These are phyloP conservation scores for Enteromius viviparus DNA, from an alignment of 2,797 vertebrate genomes.

Conservation along the genomic window DNA sequence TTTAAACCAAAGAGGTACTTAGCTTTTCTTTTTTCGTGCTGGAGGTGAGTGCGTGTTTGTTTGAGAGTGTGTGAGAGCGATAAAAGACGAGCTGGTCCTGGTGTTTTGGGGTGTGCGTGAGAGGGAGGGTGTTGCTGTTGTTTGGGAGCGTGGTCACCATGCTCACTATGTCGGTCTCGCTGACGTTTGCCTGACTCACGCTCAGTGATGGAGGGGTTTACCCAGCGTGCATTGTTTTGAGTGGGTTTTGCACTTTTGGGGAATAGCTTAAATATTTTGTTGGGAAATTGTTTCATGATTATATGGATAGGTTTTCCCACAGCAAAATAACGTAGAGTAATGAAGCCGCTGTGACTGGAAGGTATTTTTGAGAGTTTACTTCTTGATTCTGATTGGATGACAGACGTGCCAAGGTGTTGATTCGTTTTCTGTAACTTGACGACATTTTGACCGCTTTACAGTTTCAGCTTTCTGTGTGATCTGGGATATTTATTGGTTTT, in stretches of 20 bases:
- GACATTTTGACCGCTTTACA: background rate
- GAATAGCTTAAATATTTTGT: slow-evolving; percentile 42
- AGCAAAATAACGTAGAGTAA: background rate
- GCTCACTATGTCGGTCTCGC: slow-evolving; percentile 55
- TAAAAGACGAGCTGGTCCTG: slow-evolving; percentile 26
- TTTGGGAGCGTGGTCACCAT: slow-evolving; percentile 54
- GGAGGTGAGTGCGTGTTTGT: slow-evolving; percentile 48
- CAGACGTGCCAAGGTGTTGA: background rate
- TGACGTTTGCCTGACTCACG: slow-evolving; percentile 60
- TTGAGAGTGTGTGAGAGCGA: slow-evolving; percentile 47
- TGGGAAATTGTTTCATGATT: slow-evolving; percentile 38
- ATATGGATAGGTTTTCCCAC: slow-evolving; percentile 31
- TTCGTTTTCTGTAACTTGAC: background rate
- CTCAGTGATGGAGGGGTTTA: slow-evolving; percentile 50
- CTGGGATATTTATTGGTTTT: background rate
- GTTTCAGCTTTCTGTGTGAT: background rate
- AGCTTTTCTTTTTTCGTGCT: slow-evolving; percentile 63
- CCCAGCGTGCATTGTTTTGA: slow-evolving; percentile 46
- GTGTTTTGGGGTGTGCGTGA: slow-evolving; percentile 45
- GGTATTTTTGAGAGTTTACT: slow-evolving; percentile 3
- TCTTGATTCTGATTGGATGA: slow-evolving; percentile 13
- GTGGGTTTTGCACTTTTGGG: slow-evolving; percentile 24
- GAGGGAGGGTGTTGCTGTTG: slow-evolving; percentile 46
- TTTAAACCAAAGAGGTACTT: slow-evolving; percentile 69
- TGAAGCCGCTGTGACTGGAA: background rate